Conservation (phyloP, 1,140 invertebrate species). For the Delia radicum region DNA sequence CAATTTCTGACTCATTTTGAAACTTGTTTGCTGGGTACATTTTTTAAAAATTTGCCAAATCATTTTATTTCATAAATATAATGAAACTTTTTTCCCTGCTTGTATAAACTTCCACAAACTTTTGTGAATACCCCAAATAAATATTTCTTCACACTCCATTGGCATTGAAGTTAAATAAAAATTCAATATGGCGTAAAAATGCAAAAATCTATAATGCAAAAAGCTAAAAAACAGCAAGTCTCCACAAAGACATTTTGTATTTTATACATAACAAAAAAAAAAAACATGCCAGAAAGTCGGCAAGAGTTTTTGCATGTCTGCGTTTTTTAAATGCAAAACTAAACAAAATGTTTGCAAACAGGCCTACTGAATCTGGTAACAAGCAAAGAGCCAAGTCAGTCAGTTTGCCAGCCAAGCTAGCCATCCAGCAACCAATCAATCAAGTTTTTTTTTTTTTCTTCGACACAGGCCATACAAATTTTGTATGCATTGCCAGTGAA, state of each 20-base stretch:
- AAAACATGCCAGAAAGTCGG: neutral
- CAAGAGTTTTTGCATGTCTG: constrained; percentile 15
- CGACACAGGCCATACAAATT: neutral
- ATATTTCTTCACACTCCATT: too few species aligned
- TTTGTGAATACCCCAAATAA: too few species aligned
- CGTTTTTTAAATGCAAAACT: constrained; percentile 8
- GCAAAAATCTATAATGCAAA: neutral
- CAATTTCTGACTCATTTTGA: too few species aligned
- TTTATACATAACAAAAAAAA: too few species aligned
- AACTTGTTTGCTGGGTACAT: too few species aligned
- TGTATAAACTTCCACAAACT: too few species aligned
- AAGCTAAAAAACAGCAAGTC: neutral
- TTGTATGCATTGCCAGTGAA: too few species aligned
- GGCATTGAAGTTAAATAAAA: too few species aligned
- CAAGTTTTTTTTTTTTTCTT: constrained; percentile 38
- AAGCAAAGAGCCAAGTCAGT: neutral
- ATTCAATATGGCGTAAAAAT: constrained; percentile 4
- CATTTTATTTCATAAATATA: too few species aligned
- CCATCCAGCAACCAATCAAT: constrained; percentile 42
- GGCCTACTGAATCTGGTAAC: neutral
- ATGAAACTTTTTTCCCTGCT: too few species aligned
- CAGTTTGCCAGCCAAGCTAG: neutral
- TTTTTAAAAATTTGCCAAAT: too few species aligned
- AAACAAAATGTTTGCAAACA: neutral
- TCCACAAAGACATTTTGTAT: constrained; percentile 17